Evolutionary conservation across 2,797 vertebrate genomes (phyloP), one percentile per base, ranked within the genome.

Genomic region (Nothura maculosa): DNA sequence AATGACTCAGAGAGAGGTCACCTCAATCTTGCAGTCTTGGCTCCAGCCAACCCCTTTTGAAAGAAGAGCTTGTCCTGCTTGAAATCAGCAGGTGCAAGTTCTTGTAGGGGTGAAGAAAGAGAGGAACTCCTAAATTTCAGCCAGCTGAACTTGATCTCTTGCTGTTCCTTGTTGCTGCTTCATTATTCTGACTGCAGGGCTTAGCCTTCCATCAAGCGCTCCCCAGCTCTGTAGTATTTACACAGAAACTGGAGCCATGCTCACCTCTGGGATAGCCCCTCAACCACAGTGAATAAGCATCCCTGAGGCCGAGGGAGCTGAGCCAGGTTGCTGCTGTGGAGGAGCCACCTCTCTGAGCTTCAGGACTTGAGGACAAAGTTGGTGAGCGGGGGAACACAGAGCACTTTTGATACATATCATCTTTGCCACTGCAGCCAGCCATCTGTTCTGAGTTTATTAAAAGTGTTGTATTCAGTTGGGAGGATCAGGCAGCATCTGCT

Each of bases 361-460:
- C 66, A 82, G 81, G 50, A 16, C 40, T 61, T 58, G 89, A 92
- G 92, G 82, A 89, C n/a, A n/a, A 79, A 64, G 43, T 30, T 84
- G 70, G 55, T 66, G 58, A 69, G 27, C 38, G 81, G 30, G 50
- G 48, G 62, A 93, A 64, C 2, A 1, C 42, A 77, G 80, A 70
- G 72, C 40, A n/a, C 74, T 75, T 42, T 87, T 83, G 72, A 92
- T 89, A 85, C 27, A 6, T 92, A 80, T 85, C 81, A 60, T 93
- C 81, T 94, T 75, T 87, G 38, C 91, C 82, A 87, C 74, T 0
- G 2, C 79, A 86, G 88, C 70, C 85, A 96, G 77, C 95, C 96
- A 97, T 96, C 96, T 97, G 96, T 86, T 97, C 91, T 0, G 54
- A 92, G 84, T 96, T 96, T 96, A 96, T 96, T 96, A 94, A 95